Base-by-base conservation (phyloP, 1,140 invertebrate species). In the Drosophila bifasciata region DNA sequence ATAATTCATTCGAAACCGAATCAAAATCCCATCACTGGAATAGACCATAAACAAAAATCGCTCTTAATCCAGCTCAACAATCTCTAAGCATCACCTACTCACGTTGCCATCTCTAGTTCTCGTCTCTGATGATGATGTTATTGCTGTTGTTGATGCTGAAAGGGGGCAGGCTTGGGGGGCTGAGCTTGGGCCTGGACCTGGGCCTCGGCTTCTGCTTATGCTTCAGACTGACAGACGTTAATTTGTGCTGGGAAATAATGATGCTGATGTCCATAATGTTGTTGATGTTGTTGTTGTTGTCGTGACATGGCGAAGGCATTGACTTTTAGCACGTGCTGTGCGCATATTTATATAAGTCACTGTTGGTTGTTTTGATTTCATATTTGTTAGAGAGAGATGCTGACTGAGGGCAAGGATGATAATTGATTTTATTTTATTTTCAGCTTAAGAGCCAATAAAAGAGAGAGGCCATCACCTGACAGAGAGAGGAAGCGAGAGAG, bases 301-400 rank as follows among this genome's bases (percentile, higher is more conserved):
- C 32, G 60, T 19, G 36, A 25, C 16, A 50, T 44, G 25, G 32
- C 55, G 13, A 66, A 84, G 79, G 57, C 79, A 83, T 64, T 80
- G 72, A 85, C 80, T 85, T 63, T 59, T 56, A 79, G 67, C 76
- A 78, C 80, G 67, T 85, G 76, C 51, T 73, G 62, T 72, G 60
- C 66, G 39, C 44, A 68, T 49, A 72, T 76, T 76, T 76, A 68
- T 72, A 60, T 62, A 69, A 79, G 36, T 21, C 48, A 83, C 74
- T 73, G 68, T 73, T 52, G 59, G 60, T 83, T 79, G 60, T 85
- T 84, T 79, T 84, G 66, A 76, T 80, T 80, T 66, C 61, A 19
- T 60, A 43, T 81, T 46, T 44, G 61, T 61, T 50, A 56, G 53
- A 46, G 59, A 51, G 57, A 68, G 69, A 66, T 64, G 69, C 69